Conservation (phyloP, 2,797 vertebrate genomes). For the Phataginus tetradactyla region DNA sequence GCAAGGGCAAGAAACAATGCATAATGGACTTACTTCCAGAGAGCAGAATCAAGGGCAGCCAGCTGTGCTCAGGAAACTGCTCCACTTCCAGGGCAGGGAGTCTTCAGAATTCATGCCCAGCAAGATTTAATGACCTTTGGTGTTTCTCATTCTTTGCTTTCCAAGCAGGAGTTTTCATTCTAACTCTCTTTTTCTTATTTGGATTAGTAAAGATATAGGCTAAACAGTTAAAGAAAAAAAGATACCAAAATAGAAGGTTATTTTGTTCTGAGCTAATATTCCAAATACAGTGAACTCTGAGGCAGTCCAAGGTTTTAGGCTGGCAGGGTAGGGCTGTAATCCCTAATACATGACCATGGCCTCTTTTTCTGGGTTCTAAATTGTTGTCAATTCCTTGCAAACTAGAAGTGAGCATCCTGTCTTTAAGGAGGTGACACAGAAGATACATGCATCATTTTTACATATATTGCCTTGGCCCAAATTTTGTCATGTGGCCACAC, state of each 20-base stretch:
- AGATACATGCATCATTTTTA: not conserved
- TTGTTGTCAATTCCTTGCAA: not conserved
- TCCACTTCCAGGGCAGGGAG: not conserved
- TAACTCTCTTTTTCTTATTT: not conserved
- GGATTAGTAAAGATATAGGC: not conserved
- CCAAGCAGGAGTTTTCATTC: not conserved
- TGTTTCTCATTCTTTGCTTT: not conserved
- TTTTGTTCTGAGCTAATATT: slow-evolving; percentile 6
- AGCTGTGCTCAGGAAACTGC: not conserved
- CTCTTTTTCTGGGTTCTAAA: not conserved
- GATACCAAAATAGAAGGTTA: not conserved
- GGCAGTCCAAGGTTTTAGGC: not conserved
- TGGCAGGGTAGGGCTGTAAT: not conserved
- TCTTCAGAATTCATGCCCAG: not conserved
- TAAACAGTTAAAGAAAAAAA: not conserved
- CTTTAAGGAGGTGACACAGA: not conserved
- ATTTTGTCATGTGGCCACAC: not conserved
- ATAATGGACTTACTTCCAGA: not conserved
- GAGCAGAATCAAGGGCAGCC: not conserved
- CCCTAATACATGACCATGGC: not conserved
- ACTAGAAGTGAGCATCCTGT: not conserved
- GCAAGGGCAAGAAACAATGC: not conserved
- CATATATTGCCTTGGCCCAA: not conserved
- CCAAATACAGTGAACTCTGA: not conserved
- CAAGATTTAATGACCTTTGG: not conserved